Conservation (phyloP, 2,888 invertebrate species). For the Orchesella flavescens region DNA sequence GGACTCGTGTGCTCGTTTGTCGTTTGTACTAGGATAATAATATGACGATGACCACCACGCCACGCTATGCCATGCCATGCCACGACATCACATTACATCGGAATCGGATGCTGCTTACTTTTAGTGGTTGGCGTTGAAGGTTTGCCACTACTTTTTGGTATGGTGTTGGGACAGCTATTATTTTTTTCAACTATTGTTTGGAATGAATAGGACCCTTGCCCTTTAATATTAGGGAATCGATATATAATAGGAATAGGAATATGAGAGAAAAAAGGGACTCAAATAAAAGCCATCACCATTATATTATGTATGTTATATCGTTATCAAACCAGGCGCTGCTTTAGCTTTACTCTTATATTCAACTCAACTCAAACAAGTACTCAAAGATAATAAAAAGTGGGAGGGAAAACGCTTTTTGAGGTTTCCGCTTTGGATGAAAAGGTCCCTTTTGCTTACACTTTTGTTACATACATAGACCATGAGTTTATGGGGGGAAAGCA, state of each 20-base stretch:
- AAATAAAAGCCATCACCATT: neutral
- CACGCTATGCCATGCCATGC: too few species aligned
- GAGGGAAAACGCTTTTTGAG: slow-evolving; percentile 27
- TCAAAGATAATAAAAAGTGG: slow-evolving; percentile 34
- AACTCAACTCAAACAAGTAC: neutral
- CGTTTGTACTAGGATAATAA: neutral
- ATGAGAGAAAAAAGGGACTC: too few species aligned
- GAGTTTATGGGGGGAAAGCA: neutral
- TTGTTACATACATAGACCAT: neutral
- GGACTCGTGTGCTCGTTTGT: too few species aligned
- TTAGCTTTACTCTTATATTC: neutral
- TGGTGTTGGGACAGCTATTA: slow-evolving; percentile 26
- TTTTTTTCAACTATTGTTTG: neutral
- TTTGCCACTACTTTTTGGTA: neutral
- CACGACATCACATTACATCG: too few species aligned
- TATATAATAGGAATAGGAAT: slow-evolving; percentile 25
- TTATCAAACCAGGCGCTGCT: neutral
- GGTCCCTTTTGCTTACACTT: slow-evolving; percentile 16
- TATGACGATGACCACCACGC: neutral
- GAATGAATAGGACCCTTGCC: slow-evolving; percentile 32
- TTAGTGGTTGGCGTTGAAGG: neutral
- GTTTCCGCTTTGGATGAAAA: slow-evolving; percentile 23
- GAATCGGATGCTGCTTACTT: too few species aligned
- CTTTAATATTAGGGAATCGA: slow-evolving; percentile 32
- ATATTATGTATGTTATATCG: too few species aligned